Conservation (phyloP, 2,888 invertebrate genomes). For the Camponotus fellah region DNA sequence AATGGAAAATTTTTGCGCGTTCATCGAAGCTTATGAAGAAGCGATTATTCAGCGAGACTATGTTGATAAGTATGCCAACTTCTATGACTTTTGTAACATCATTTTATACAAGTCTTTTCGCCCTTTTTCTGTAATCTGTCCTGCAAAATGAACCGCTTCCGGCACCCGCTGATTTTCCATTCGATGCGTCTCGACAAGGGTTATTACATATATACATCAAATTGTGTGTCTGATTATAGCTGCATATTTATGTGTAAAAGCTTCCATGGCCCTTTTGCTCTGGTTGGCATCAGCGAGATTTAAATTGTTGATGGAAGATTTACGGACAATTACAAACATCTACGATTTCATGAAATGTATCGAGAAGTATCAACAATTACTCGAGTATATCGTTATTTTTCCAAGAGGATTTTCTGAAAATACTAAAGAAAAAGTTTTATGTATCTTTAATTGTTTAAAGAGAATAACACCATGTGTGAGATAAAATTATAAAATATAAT, state of each 20-base stretch:
- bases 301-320: slow-evolving; percentile 69
- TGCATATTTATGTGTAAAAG: slow-evolving; percentile 71
- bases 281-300: slow-evolving; percentile 74
- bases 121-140: slow-evolving; percentile 1
- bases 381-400: slow-evolving; percentile 63
- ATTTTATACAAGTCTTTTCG: slow-evolving; percentile 24
- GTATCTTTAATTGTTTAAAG: neutral
- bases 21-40: slow-evolving; percentile 43
- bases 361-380: slow-evolving; percentile 72
- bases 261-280: slow-evolving; percentile 73
- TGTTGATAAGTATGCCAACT: slow-evolving; percentile 29
- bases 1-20: slow-evolving; percentile 62
- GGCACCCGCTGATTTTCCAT: slow-evolving; percentile 66
- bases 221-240: slow-evolving; percentile 65
- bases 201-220: slow-evolving; percentile 64
- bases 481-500: slow-evolving; percentile 10
- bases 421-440: neutral
- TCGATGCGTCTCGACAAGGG: slow-evolving; percentile 55
- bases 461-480: neutral
- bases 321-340: slow-evolving; percentile 51
- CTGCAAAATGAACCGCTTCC: slow-evolving; percentile 59
- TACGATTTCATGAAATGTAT: slow-evolving; percentile 30
- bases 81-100: slow-evolving; percentile 33
- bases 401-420: neutral
- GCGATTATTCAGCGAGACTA: slow-evolving; percentile 37